Evolutionary conservation across 2,113 vertebrate genomes (phyloP).

Genomic region (Ageneiosus marmoratus): DNA sequence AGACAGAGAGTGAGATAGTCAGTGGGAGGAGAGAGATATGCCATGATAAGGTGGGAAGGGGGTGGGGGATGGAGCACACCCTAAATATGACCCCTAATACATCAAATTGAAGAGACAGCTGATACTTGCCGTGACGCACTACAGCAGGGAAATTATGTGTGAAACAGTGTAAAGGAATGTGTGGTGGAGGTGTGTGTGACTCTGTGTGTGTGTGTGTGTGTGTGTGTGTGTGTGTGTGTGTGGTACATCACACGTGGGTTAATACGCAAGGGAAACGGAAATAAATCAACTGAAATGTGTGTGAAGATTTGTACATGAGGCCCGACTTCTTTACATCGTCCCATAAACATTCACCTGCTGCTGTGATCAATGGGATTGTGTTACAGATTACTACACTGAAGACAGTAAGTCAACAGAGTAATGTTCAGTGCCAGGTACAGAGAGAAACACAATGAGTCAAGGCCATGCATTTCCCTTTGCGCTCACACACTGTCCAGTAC

Average conservation of each 20-base stretch:
- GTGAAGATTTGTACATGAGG: background rate
- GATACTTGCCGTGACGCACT: conserved; percentile 19
- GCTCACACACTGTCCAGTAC: background rate
- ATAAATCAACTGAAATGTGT: conserved; percentile 21
- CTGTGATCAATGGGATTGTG: background rate
- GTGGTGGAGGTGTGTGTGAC: background rate
- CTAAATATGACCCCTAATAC: conserved; percentile 11
- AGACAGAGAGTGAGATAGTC: conserved; percentile 10
- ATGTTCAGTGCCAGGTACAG: background rate
- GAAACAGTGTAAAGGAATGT: conserved; percentile 27
- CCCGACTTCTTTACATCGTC: background rate
- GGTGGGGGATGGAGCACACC: background rate
- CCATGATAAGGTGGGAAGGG: conserved; percentile 13
- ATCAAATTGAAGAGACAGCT: conserved; percentile 36
- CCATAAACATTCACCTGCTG: background rate
- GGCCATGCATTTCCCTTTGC: background rate
- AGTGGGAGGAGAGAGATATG: conserved; percentile 20
- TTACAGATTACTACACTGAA: conserved; percentile 11
- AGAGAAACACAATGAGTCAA: background rate
- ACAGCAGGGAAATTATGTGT: conserved; percentile 15
- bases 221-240: background rate
- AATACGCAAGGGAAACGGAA: conserved; percentile 3
- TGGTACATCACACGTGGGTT: background rate
- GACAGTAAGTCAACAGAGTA: conserved; percentile 16
- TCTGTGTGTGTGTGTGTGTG: background rate